A percentile compares a stretch with the other conserved stretches of the same genome.
phyloP scores from a whole-genome alignment of 2,113 vertebrate genomes.

The Rhinichthys klamathensis region DNA sequence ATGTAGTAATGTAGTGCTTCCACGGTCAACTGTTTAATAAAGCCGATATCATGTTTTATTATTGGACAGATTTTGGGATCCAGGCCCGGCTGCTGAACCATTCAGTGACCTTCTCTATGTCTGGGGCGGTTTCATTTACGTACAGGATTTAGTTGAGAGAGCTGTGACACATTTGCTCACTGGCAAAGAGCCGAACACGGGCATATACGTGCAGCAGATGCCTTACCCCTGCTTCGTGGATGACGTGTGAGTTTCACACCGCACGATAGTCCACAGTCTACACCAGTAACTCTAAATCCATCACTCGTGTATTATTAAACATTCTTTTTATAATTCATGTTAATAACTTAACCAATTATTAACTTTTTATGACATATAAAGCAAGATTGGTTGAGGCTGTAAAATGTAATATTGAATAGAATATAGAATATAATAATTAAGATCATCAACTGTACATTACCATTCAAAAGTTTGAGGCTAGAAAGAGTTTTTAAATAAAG shows the following conservation, averaged over 20 bases:
- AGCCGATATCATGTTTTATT: not conserved
- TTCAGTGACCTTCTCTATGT: slow-evolving; percentile 85
- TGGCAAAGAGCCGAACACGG: slow-evolving; percentile 58
- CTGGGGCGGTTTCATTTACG: slow-evolving; percentile 88
- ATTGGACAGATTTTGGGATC: slow-evolving; percentile 86
- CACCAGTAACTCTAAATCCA: not conserved
- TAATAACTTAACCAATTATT: too few relatives aligned
- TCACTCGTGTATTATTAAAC: not conserved
- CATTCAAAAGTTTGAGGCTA: too few relatives aligned
- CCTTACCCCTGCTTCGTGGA: slow-evolving; percentile 91
- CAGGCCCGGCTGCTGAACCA: slow-evolving; percentile 82
- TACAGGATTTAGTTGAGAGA: slow-evolving; percentile 89
- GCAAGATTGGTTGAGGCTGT: not conserved
- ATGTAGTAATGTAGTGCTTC: not conserved
- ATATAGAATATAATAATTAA: not conserved
- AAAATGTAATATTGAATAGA: not conserved
- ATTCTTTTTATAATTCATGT: not conserved
- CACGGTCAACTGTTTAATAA: not conserved
- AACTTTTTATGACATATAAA: not conserved
- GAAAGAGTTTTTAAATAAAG: too few relatives aligned
- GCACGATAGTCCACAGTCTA: not conserved
- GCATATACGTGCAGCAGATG: slow-evolving; percentile 91
- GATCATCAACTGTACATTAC: too few relatives aligned
- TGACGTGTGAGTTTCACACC: slow-evolving; percentile 79
- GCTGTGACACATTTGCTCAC: slow-evolving; percentile 78